Base-by-base conservation (phyloP, 1,140 invertebrate genomes). In the Drosophila seguyi region DNA sequence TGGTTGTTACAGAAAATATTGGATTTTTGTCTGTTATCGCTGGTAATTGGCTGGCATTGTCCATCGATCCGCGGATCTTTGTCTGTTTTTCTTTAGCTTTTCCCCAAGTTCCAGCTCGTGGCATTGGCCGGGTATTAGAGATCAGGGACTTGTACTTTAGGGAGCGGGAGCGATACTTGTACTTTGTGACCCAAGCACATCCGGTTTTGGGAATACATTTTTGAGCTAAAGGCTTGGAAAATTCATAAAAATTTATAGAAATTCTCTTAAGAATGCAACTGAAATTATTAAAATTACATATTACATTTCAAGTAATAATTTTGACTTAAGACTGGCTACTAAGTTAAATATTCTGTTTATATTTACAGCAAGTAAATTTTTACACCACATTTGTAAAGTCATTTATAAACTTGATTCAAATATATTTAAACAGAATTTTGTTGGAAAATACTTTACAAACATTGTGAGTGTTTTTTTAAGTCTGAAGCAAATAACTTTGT, bases 1-100 rank as follows among this genome's bases (percentile, higher is more conserved):
- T 57, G 60, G 39, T 47, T 66, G 44, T 75, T 38, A 75, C 58
- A 75, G 38, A 75, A 47, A 65, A 56, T 75, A 50, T 75, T 55
- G 14, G 36, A 38, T n/a, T 25, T 55, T 16, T 22, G 34, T 55
- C 13, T 75, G 72, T 75, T 75, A 75, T 75, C 73, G 72, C 73
- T 39, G 73, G 72, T 75, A 75, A 75, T 75, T 75, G 72, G 72
- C 60, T 75, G 72, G 60, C 72, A 75, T 75, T 75, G 73, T 55
- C 52, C 52, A 36, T 25, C 34, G 34, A 55, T 55, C 52, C 34
- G 34, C 52, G 20, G 52, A 55, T 55, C 52, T 55, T 55, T 55
- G 52, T 66, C 38, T 72, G 53, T 75, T 75, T 75, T 74, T 74
- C 42, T 48, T 36, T 14, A 36, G 66, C 53, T 71, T 58, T 57